Percentiles rank a stretch among this genome's conserved stretches.
These are phyloP conservation scores for Lasioglossum oenotherae DNA, from an alignment of 2,888 invertebrate species.

Conservation along the genomic window DNA sequence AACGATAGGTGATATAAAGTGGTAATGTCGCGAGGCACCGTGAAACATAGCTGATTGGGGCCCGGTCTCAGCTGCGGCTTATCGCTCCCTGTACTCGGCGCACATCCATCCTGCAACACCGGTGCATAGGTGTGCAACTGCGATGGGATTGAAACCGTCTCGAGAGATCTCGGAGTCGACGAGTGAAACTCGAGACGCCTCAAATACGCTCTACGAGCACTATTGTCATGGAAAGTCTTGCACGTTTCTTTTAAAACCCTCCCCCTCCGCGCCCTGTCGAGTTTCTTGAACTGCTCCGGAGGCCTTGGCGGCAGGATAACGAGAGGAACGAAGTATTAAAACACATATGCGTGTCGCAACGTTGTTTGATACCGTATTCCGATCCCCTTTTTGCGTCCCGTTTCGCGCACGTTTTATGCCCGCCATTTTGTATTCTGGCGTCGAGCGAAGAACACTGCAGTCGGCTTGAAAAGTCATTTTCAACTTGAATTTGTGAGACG, in stretches of 20 bases:
- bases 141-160: neutral
- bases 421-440: neutral
- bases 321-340: neutral
- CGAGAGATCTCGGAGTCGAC: constrained; percentile 3
- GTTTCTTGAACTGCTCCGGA: neutral
- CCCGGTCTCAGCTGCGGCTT: constrained; percentile 72
- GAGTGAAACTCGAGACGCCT: constrained; percentile 13
- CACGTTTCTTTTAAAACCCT: neutral
- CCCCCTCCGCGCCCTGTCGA: neutral
- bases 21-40: constrained; percentile 71
- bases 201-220: constrained; percentile 13
- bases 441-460: neutral
- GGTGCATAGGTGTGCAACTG: constrained; percentile 4
- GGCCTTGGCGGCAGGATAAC: neutral
- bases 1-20: constrained; percentile 74
- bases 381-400: neutral
- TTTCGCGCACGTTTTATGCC: neutral
- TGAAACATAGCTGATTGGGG: constrained; percentile 74
- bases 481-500: neutral
- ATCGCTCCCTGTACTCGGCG: constrained; percentile 63
- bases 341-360: neutral
- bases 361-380: neutral
- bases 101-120: constrained; percentile 58
- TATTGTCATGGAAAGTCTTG: constrained; percentile 13
- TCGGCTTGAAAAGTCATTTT: neutral